Base-by-base conservation (phyloP, 2,797 vertebrate genomes). In the Psittacula derbiana region DNA sequence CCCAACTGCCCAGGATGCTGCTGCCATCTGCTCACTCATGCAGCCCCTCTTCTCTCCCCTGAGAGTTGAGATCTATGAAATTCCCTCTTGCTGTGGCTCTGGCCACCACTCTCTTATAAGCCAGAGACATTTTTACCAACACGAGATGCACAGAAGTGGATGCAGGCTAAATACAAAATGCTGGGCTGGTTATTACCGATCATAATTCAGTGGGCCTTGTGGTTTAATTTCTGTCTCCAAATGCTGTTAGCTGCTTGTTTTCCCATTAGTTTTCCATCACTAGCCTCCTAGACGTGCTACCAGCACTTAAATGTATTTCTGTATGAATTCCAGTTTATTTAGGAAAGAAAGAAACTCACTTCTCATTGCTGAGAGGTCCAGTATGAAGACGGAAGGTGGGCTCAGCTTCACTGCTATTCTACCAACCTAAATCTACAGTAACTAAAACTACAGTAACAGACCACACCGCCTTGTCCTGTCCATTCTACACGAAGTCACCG, bases 1-100 rank as follows among this genome's bases (percentile, higher is more conserved):
- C 49, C 36, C 2, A 4, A 1, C 15, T 33, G 40, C 30, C 38
- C 44, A 24, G 50, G 40, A 24, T 13, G 4, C 2, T 1, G 1
- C 47, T 86, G 61, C n/a, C 43, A 23, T 53, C 27, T 55, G 27
- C 61, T 50, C 60, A 16, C 15, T 16, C 40, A 40, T 0, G 4
- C 24, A 36, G 69, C 16, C 11, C 10, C 28, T 67, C 33, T 64
- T 13, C 46, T 64, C 49, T 64, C 30, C 44, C 21, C 49, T 17
- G 38, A n/a, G 40, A 28, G 24, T 12, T 28, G 17, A 61, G 41
- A 70, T 12, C n/a, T 46, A n/a, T 38, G 44, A 41, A 57, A 60
- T 28, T 41, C 21, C 18, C 25, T 79, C 52, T 60, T 1, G 2
- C 0, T 38, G 36, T 24, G 21, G 33, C 31, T 85, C 79, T 40